Conservation (phyloP, 2,888 invertebrate species). For the Malachius bipustulatus region DNA sequence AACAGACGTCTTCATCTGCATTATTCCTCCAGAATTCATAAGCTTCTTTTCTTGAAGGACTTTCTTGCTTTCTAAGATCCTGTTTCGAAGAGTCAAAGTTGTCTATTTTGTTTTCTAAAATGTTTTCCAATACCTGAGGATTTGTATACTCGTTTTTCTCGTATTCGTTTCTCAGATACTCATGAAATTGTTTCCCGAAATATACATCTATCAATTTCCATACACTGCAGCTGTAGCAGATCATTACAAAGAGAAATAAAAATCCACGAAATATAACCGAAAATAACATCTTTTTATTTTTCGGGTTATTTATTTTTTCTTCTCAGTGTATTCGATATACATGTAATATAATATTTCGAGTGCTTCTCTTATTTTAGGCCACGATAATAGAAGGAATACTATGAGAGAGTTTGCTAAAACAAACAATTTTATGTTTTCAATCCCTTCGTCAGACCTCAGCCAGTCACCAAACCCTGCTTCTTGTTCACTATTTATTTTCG, state of each 20-base stretch:
- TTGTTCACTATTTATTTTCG: no score
- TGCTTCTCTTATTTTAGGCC: constrained; percentile 56
- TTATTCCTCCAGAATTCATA: no score
- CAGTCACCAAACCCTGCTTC: constrained; percentile 34
- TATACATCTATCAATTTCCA: constrained; percentile 64
- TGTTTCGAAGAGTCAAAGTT: no score
- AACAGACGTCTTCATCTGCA: no score
- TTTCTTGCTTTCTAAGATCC: no score
- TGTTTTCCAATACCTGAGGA: constrained; percentile 11
- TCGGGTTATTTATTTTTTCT: constrained; percentile 9
- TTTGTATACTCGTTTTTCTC: constrained; percentile 23
- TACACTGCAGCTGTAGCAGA: constrained; percentile 58
- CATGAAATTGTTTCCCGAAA: constrained; percentile 59
- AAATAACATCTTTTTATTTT: constrained; percentile 42
- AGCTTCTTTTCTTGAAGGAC: no score
- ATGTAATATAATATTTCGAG: constrained; percentile 39
- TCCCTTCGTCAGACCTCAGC: constrained; percentile 46
- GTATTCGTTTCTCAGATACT: constrained; percentile 41
- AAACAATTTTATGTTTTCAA: constrained; percentile 70
- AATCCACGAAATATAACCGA: constrained; percentile 50
- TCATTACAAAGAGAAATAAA: constrained; percentile 53
- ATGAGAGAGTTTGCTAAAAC: constrained; percentile 65
- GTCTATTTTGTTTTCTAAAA: background rate
- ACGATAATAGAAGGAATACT: constrained; percentile 57
- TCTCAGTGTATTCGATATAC: constrained; percentile 21